Conservation (phyloP, 2,888 invertebrate genomes). For the Tenthredo livida region DNA sequence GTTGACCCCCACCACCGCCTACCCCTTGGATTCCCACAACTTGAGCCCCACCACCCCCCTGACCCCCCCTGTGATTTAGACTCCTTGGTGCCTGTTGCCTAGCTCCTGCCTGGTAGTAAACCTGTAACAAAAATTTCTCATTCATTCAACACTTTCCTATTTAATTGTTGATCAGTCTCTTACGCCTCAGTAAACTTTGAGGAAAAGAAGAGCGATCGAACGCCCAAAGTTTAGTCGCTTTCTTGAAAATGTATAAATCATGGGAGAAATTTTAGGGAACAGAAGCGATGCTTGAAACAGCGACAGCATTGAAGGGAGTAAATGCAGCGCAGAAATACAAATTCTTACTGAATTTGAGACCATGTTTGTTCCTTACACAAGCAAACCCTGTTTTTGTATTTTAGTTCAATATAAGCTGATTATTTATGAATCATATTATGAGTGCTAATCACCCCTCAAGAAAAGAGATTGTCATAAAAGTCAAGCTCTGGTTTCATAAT, state of each 20-base stretch:
- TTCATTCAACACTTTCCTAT: background rate
- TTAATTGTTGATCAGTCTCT: background rate
- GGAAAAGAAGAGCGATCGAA: background rate
- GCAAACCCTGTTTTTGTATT: background rate
- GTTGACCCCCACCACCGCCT: conserved; percentile 70
- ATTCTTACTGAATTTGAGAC: background rate
- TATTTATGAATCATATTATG: background rate
- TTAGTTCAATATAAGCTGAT: background rate
- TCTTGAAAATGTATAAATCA: background rate
- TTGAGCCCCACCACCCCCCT: conserved; percentile 68
- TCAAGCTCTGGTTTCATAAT: background rate
- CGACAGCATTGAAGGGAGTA: background rate
- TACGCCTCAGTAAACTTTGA: background rate
- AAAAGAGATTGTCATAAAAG: background rate
- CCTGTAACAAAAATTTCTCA: conserved; percentile 58
- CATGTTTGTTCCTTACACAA: background rate
- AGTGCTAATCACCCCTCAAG: background rate
- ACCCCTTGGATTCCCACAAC: conserved; percentile 71
- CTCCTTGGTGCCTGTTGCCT: conserved; percentile 71
- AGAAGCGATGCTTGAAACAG: background rate
- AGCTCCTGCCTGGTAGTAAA: conserved; percentile 68
- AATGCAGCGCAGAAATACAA: background rate
- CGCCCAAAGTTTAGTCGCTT: background rate
- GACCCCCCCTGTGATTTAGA: conserved; percentile 71
- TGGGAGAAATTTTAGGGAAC: background rate